A percentile compares a stretch with the other conserved stretches of the same genome.
phyloP scores from a whole-genome alignment of 2,113 vertebrate species.

The Danionella cerebrum region DNA sequence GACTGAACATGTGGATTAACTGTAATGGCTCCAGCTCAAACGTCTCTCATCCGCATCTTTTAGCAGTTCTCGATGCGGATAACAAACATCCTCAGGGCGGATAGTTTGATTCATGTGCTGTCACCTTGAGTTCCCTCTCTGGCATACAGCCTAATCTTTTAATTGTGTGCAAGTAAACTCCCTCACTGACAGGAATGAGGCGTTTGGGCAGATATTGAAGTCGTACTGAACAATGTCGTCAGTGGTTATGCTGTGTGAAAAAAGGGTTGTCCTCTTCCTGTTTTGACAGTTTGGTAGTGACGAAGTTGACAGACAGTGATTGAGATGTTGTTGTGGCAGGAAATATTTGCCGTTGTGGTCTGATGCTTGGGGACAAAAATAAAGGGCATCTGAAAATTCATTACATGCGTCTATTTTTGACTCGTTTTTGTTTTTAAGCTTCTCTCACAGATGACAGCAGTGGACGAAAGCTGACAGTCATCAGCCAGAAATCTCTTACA shows the following conservation, averaged over 20 bases:
- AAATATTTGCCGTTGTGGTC: not conserved
- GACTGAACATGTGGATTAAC: slow-evolving; percentile 33
- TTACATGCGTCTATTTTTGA: not conserved
- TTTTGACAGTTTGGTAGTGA: slow-evolving; percentile 13
- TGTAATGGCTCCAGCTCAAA: slow-evolving; percentile 17
- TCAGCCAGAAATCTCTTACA: too few species aligned
- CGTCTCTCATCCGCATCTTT: slow-evolving; percentile 45
- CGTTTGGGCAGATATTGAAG: slow-evolving; percentile 19
- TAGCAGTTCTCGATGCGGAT: slow-evolving; percentile 50
- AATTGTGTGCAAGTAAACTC: slow-evolving; percentile 61
- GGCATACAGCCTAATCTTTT: slow-evolving; percentile 63
- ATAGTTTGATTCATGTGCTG: slow-evolving; percentile 27
- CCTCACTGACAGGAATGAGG: slow-evolving; percentile 43
- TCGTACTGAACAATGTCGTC: slow-evolving; percentile 4
- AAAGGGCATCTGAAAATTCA: not conserved
- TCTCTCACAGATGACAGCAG: too few species aligned
- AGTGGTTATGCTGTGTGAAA: not conserved
- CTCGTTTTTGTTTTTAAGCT: not conserved
- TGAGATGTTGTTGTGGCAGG: not conserved
- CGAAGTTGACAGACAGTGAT: not conserved
- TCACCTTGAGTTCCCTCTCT: slow-evolving; percentile 41
- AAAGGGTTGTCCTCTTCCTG: slow-evolving; percentile 7
- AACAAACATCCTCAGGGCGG: slow-evolving; percentile 41
- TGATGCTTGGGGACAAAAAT: not conserved
- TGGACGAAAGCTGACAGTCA: too few species aligned